Evolutionary conservation across 2,888 invertebrate genomes (phyloP), one percentile per base, ranked within the genome.

Genomic region (Tenthredo notha): DNA sequence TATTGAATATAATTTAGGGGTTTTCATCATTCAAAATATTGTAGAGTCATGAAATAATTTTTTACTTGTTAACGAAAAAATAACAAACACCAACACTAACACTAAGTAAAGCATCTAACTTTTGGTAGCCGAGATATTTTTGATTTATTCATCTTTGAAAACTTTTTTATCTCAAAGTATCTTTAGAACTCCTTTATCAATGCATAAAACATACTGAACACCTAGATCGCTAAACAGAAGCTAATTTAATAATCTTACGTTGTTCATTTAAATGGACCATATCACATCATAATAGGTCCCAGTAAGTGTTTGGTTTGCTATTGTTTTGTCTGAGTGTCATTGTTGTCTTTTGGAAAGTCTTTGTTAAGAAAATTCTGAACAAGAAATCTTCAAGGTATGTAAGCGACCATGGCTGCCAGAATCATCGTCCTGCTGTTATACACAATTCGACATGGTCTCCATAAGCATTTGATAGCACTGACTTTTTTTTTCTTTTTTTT

Each of bases 331-430:
- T 78, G 86, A 86, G 85, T 82, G 83, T 84, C 50, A 77, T 85
- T 85, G 87, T 84, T 86, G 85, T 87, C 77, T 86, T 85, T 85
- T 84, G 65, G 37, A 75, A 84, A 54, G 77, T 85, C 54, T 84
- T 67, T 75, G 67, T 50, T 43, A 21, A 58, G 43, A 65, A 65
- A 29, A 47, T 29, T 47, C 33, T 10, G 58, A 67, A 70, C 84
- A 85, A 86, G 85, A 86, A 85, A 87, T 86, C 84, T 84, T 86
- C 65, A 90, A 91, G 91, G 91, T 91, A 91, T 89, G 91, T 92
- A 92, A 90, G 90, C 86, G 88, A 91, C 93, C 93, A 93, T 93
- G 93, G 93, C 93, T 93, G 90, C 92, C 92, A 87, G 90, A 91
- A 93, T 93, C 93, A 93, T 93, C 92, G 92, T 91, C 90, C 85